phyloP scores from a whole-genome alignment of 2,797 vertebrate genomes.

The Melanotaenia trifasciata region DNA sequence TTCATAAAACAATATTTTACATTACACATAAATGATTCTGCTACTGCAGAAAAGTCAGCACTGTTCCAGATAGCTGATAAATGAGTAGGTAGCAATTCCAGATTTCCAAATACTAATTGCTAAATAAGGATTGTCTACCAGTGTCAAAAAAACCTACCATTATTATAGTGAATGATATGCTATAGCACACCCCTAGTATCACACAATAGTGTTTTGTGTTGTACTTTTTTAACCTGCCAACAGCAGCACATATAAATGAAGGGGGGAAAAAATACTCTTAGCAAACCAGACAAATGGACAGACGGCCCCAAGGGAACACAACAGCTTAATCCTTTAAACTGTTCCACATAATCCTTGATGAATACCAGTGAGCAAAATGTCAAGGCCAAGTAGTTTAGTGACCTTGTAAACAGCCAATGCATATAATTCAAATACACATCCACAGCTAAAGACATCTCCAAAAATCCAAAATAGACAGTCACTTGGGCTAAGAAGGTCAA shows the following conservation, averaged over 20 bases:
- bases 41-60: neutral
- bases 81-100: constrained; percentile 22
- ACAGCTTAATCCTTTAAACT: constrained; percentile 83
- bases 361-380: constrained; percentile 77
- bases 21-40: neutral
- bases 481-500: constrained; percentile 73
- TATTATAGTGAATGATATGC: too few relatives aligned
- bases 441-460: constrained; percentile 41
- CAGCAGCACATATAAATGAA: constrained; percentile 62
- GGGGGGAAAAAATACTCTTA: constrained; percentile 32
- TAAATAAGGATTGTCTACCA: constrained; percentile 67
- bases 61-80: neutral
- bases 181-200: constrained; percentile 30
- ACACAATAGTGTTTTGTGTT: constrained; percentile 66
- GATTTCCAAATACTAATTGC: constrained; percentile 35
- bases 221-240: constrained; percentile 77
- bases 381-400: constrained; percentile 69
- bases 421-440: constrained; percentile 52
- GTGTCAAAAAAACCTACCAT: too few relatives aligned
- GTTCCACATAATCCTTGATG: constrained; percentile 73
- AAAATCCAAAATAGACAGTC: constrained; percentile 56
- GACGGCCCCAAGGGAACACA: constrained; percentile 66
- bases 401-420: constrained; percentile 78
- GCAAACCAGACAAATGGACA: constrained; percentile 67
- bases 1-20: neutral